Evolutionary conservation across 2,888 invertebrate species (phyloP).

Genomic region (Desoria tigrina): DNA sequence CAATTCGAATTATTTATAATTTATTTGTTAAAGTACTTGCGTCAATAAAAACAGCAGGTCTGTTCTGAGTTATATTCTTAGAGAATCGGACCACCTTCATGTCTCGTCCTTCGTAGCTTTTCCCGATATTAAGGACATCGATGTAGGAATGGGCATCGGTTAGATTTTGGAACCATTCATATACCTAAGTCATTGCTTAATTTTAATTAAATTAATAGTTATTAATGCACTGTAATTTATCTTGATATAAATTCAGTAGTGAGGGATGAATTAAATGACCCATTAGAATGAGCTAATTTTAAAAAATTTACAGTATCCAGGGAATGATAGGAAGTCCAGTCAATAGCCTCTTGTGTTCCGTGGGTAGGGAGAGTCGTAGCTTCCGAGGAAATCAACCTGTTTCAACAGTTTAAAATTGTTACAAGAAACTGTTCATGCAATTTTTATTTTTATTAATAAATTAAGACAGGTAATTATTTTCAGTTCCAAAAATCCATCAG

Average conservation of each 20-base stretch:
- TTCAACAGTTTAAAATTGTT: too few relatives aligned
- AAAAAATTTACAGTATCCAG: neutral
- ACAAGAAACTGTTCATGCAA: too few relatives aligned
- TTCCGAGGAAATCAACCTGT: neutral
- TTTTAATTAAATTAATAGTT: too few relatives aligned
- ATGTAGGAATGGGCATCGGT: constrained; percentile 7
- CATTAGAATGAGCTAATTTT: too few relatives aligned
- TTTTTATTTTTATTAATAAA: too few relatives aligned
- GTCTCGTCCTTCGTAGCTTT: constrained; percentile 23
- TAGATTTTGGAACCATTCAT: constrained; percentile 15
- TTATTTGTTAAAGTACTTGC: constrained; percentile 17
- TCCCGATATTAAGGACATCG: constrained; percentile 22
- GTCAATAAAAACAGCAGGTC: constrained; percentile 37
- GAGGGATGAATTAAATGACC: too few relatives aligned
- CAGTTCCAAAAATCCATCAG: neutral
- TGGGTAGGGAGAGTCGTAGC: neutral
- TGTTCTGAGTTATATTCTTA: constrained; percentile 17
- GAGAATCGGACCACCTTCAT: constrained; percentile 33
- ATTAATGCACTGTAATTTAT: too few relatives aligned
- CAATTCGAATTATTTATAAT: neutral
- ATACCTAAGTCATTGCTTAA: constrained; percentile 3
- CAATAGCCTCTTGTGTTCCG: neutral
- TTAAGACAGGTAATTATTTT: too few relatives aligned
- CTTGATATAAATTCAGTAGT: too few relatives aligned
- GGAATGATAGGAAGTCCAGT: neutral